phyloP scores from a whole-genome alignment of 2,113 vertebrate species.

The Menura novaehollandiae region DNA sequence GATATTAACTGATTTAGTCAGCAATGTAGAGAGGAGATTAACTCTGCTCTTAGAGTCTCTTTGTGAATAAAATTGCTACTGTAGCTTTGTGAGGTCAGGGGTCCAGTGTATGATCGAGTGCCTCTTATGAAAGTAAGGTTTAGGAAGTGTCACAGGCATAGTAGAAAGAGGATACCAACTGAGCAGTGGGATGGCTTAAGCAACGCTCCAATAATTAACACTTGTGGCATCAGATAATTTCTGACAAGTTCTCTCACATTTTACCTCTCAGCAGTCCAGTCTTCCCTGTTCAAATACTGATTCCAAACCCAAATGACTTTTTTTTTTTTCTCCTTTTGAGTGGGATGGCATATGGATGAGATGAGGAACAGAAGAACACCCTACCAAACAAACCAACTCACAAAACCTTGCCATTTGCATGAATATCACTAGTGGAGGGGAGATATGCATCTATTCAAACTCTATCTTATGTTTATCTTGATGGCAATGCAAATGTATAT shows the following conservation, averaged over 20 bases:
- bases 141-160: neutral
- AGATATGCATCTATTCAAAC: neutral
- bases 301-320: neutral
- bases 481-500: neutral
- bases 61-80: neutral
- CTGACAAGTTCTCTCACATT: neutral
- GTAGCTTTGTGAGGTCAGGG: neutral
- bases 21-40: neutral
- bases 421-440: neutral
- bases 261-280: neutral
- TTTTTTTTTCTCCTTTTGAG: rapidly evolving
- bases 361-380: neutral
- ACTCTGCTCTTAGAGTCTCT: neutral
- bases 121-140: neutral
- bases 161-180: neutral
- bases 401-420: neutral
- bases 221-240: neutral
- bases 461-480: neutral
- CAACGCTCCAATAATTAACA: neutral
- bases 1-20: neutral
- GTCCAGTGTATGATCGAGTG: neutral
- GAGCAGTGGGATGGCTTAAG: neutral
- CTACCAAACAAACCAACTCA: neutral
- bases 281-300: neutral
- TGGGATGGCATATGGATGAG: neutral